Conservation (phyloP, 2,888 invertebrate genomes). For the Cheilosia vulpina region DNA sequence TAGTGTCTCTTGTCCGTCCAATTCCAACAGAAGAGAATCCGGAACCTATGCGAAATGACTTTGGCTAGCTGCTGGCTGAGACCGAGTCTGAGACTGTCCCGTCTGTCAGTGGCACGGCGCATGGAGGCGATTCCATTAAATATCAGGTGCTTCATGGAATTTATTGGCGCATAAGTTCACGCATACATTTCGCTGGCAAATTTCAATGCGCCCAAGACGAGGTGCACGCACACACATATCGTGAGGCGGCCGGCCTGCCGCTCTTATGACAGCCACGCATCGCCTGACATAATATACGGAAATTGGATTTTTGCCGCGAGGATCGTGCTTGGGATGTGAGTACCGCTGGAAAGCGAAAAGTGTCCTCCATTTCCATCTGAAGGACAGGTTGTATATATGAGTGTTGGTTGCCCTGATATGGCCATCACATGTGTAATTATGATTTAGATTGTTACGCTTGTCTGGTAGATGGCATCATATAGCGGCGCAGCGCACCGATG, state of each 20-base stretch:
- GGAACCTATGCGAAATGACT: slow-evolving; percentile 43
- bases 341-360: slow-evolving; percentile 32
- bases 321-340: slow-evolving; percentile 57
- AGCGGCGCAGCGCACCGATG: slow-evolving; percentile 16
- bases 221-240: neutral
- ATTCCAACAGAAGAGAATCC: slow-evolving; percentile 6
- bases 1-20: slow-evolving; percentile 1
- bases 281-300: slow-evolving; percentile 71
- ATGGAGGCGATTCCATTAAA: slow-evolving; percentile 75
- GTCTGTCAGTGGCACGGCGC: slow-evolving; percentile 59
- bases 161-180: slow-evolving; percentile 75
- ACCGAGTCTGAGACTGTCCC: slow-evolving; percentile 3
- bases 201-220: neutral
- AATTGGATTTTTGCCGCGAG: slow-evolving; percentile 68
- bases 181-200: slow-evolving; percentile 56
- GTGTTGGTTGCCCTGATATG: slow-evolving; percentile 39
- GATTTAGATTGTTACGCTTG: slow-evolving; percentile 70
- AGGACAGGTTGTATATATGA: slow-evolving; percentile 36
- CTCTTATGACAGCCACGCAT: slow-evolving; percentile 71
- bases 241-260: neutral
- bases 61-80: slow-evolving; percentile 34
- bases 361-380: slow-evolving; percentile 36
- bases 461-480: slow-evolving; percentile 43
- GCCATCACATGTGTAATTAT: slow-evolving; percentile 63
- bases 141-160: slow-evolving; percentile 74